Percentiles rank a stretch among this genome's conserved stretches.
Conservation (phyloP, 2,113 vertebrate species). For the Cavia porcellus region DNA sequence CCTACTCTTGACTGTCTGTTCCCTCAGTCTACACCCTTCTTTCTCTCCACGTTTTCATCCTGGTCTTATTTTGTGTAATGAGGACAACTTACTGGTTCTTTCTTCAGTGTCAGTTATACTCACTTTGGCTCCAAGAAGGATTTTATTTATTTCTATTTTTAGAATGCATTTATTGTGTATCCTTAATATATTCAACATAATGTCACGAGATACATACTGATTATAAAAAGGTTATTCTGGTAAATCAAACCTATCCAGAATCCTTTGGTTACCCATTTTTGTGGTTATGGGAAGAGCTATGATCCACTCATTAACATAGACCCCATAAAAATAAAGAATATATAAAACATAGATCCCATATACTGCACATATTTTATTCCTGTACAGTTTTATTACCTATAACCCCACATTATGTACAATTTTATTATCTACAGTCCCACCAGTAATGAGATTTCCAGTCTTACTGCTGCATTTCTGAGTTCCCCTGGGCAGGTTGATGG, state of each 20-base stretch:
- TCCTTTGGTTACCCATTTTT: not conserved
- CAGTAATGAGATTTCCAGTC: not conserved
- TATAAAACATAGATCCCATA: too few relatives aligned
- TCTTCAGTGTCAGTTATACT: not conserved
- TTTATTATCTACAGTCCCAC: not conserved
- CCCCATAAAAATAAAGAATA: not conserved
- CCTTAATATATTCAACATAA: not conserved
- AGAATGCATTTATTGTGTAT: not conserved
- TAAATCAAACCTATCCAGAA: not conserved
- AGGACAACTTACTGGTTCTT: not conserved
- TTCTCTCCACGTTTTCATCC: too few relatives aligned
- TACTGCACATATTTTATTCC: not conserved
- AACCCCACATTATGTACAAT: too few relatives aligned
- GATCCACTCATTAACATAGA: not conserved
- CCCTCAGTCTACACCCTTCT: not conserved
- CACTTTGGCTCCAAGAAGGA: not conserved
- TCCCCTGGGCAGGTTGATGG: not conserved
- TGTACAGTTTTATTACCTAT: too few relatives aligned
- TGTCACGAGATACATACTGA: rapidly evolving
- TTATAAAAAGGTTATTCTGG: not conserved
- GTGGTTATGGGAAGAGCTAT: not conserved
- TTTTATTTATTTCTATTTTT: not conserved
- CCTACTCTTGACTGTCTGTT: too few relatives aligned
- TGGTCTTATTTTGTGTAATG: not conserved
- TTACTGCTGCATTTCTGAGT: too few relatives aligned